phyloP scores from a whole-genome alignment of 1,140 invertebrate genomes.

The Carposina sasakii region DNA sequence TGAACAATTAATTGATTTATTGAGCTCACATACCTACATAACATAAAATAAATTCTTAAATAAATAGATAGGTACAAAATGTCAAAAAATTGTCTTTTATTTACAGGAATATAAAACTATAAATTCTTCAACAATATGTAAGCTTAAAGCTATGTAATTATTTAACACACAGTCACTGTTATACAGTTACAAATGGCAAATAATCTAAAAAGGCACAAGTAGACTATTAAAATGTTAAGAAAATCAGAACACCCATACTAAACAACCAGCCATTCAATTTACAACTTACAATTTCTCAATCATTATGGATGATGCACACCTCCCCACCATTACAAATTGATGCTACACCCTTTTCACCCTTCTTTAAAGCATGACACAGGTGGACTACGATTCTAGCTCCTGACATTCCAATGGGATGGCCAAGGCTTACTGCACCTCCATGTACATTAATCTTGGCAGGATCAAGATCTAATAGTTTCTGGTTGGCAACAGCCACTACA shows the following conservation, averaged over 20 bases:
- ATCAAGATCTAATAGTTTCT: constrained; percentile 91
- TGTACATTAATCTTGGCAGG: constrained; percentile 94
- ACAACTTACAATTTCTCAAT: constrained; percentile 91
- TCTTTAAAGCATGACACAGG: constrained; percentile 89
- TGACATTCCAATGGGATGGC: constrained; percentile 99
- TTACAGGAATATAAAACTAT: constrained; percentile 8
- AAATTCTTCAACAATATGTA: constrained; percentile 6
- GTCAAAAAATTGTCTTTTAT: too few relatives aligned
- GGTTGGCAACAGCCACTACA: constrained; percentile 94
- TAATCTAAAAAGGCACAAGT: constrained; percentile 29
- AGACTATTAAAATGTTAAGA: not conserved
- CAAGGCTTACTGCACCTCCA: constrained; percentile 98
- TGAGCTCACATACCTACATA: constrained; percentile 5
- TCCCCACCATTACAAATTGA: constrained; percentile 99
- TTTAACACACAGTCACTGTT: constrained; percentile 20
- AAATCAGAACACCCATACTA: not conserved
- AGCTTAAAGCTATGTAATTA: constrained; percentile 11
- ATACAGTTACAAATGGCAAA: constrained; percentile 26
- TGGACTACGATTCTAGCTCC: constrained; percentile 94
- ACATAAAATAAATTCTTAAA: constrained; percentile 5
- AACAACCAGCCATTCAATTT: not conserved
- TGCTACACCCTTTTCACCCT: constrained; percentile 94
- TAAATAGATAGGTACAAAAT: constrained; percentile 2
- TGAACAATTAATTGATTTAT: constrained; percentile 11
- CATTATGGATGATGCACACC: constrained; percentile 92